Percentiles rank a stretch among this genome's conserved stretches.
Conservation (phyloP, 2,797 vertebrate species). For the Gallinago solitaria region DNA sequence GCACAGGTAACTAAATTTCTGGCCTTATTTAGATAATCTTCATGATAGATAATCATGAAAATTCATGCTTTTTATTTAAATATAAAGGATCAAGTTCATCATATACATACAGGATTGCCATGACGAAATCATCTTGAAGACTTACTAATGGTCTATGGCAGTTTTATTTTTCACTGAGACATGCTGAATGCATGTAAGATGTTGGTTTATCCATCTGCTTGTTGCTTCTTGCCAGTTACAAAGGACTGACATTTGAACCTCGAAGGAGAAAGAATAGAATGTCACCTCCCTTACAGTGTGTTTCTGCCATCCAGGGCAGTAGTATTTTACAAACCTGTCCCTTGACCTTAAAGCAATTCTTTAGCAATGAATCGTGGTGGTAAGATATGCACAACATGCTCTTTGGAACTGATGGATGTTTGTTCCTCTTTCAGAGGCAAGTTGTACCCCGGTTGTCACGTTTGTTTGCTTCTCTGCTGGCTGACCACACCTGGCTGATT, state of each 20-base stretch:
- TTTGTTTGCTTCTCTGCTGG: conserved; percentile 84
- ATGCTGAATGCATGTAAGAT: background rate
- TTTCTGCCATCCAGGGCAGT: background rate
- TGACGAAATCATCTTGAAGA: background rate
- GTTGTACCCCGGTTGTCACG: conserved; percentile 83
- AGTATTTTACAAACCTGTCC: background rate
- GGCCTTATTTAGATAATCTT: background rate
- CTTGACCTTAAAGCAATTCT: background rate
- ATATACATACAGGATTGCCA: background rate
- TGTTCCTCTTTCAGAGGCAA: conserved; percentile 78
- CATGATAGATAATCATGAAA: background rate
- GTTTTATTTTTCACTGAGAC: background rate
- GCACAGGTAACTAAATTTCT: conserved; percentile 81
- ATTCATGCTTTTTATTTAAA: background rate
- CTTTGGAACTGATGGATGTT: background rate
- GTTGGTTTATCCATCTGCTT: background rate
- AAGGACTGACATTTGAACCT: background rate
- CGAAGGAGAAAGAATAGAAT: background rate
- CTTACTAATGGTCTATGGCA: background rate
- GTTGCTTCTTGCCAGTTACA: background rate
- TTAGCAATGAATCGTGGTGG: background rate
- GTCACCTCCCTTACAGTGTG: background rate
- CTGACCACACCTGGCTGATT: conserved; percentile 83
- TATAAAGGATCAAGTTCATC: background rate
- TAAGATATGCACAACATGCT: background rate